These are phyloP conservation scores for Eulemur rubriventer DNA, from an alignment of 2,797 vertebrate species.

Conservation along the genomic window DNA sequence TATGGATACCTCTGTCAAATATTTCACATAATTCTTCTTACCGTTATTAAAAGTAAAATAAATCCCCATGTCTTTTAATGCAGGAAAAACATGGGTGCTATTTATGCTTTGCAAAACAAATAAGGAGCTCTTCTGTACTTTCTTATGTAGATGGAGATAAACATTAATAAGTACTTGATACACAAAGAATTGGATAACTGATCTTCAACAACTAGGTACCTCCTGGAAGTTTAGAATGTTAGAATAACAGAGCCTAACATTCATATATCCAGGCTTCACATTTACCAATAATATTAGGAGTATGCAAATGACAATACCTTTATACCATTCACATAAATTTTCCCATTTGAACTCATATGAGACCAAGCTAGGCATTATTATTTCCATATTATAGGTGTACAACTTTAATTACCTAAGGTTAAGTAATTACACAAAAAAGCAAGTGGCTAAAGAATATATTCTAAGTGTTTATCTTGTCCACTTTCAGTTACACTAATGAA, in stretches of 20 bases:
- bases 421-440: not conserved
- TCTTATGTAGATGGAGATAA: not conserved
- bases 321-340: not conserved
- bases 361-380: not conserved
- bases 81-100: not conserved
- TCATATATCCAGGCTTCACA: not conserved
- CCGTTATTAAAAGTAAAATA: not conserved
- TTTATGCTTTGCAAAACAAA: not conserved
- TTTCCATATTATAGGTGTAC: not conserved
- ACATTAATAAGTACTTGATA: not conserved
- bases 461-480: not conserved
- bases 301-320: not conserved
- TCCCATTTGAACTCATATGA: not conserved
- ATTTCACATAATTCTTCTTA: not conserved
- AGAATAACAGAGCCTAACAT: not conserved
- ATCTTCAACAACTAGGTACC: not conserved
- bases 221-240: not conserved
- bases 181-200: not conserved
- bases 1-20: not conserved
- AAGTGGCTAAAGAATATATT: not conserved
- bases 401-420: slow-evolving; percentile 20
- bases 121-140: not conserved
- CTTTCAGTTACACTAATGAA: not conserved
- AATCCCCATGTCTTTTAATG: not conserved
- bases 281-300: not conserved